Evolutionary conservation across 2,113 vertebrate genomes (phyloP).

Genomic region (Crotalus horridus): DNA sequence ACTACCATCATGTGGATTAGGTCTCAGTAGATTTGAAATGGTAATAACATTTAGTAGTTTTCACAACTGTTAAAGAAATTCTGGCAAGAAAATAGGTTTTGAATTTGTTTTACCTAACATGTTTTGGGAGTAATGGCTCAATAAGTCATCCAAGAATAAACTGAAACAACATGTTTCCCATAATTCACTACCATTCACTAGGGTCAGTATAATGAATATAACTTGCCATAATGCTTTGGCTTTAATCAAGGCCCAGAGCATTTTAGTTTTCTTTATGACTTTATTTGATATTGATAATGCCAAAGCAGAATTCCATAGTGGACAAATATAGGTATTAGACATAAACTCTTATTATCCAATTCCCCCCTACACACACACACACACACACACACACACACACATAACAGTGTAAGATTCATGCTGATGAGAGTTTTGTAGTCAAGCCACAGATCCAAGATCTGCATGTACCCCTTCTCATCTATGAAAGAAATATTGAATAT

Average conservation of each 20-base stretch:
- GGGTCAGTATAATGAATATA: constrained; percentile 8
- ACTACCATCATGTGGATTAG: constrained; percentile 47
- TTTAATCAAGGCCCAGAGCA: neutral
- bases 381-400: no score
- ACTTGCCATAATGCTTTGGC: neutral
- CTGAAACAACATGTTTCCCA: constrained; percentile 37
- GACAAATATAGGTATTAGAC: neutral
- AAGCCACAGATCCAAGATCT: neutral
- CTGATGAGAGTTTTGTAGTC: neutral
- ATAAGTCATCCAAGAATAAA: constrained; percentile 32
- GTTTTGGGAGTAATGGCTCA: constrained; percentile 40
- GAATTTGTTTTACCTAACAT: constrained; percentile 34
- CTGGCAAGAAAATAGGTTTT: neutral
- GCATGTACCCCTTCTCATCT: neutral
- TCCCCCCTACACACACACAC: no score
- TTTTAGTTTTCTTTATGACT: neutral
- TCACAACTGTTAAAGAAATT: constrained; percentile 41
- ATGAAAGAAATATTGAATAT: neutral
- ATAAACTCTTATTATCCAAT: neutral
- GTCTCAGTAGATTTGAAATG: constrained; percentile 44
- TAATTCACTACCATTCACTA: constrained; percentile 21
- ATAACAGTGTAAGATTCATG: neutral
- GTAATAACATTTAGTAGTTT: constrained; percentile 46
- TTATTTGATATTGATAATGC: neutral
- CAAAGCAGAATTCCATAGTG: neutral